Percentiles rank a stretch among this genome's conserved stretches.
Evolutionary conservation across 1,140 invertebrate species (phyloP).

Genomic region (Laupala kohalensis): DNA sequence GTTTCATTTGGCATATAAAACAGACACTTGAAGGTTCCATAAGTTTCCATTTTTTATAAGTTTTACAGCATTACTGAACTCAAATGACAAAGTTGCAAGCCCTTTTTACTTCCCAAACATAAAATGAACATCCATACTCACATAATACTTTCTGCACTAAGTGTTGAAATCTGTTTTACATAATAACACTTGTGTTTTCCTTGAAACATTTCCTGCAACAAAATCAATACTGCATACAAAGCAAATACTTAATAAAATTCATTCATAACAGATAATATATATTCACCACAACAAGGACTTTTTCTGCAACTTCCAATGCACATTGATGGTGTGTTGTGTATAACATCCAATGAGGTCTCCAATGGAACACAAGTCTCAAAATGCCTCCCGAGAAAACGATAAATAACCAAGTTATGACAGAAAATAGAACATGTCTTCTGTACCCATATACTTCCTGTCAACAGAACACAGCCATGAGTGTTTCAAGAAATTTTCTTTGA

Average conservation of each 20-base stretch:
- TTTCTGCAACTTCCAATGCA: slow-evolving; percentile 39
- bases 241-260: background rate
- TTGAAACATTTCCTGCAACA: slow-evolving; percentile 35
- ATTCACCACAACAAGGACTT: slow-evolving; percentile 44
- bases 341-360: slow-evolving; percentile 49
- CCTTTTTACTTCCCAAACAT: no score
- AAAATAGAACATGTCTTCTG: slow-evolving; percentile 28
- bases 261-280: background rate
- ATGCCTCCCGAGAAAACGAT: slow-evolving; percentile 43
- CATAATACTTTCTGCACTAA: slow-evolving; percentile 28
- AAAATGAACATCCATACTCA: no score
- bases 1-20: no score
- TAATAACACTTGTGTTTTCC: slow-evolving; percentile 38
- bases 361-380: slow-evolving; percentile 50
- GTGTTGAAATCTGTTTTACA: slow-evolving; percentile 32
- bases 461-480: background rate
- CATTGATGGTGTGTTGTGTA: slow-evolving; percentile 42
- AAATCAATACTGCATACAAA: slow-evolving; percentile 9
- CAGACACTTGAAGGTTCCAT: no score
- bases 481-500: background rate
- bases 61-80: no score
- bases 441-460: slow-evolving; percentile 43
- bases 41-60: no score
- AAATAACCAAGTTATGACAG: slow-evolving; percentile 40
- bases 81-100: no score